A percentile compares a stretch with the other conserved stretches of the same genome.
These are phyloP conservation scores for Acholoe squamosa DNA, from an alignment of 2,888 invertebrate genomes.

Conservation along the genomic window DNA sequence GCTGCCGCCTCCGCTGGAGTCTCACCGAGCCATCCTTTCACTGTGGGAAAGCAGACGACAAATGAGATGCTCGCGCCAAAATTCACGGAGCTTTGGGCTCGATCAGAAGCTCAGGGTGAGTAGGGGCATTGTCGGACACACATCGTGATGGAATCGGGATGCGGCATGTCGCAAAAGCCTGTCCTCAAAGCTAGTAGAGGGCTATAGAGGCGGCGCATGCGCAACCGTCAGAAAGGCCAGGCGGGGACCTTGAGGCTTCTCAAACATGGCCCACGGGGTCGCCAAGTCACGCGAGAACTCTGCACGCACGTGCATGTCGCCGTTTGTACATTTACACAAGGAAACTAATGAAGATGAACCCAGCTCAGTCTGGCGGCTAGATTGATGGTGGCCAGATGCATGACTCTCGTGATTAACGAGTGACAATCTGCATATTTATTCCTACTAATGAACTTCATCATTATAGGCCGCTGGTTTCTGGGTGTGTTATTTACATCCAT, in stretches of 20 bases:
- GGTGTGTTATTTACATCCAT: conserved; percentile 39
- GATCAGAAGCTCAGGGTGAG: not conserved
- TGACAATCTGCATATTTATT: conserved; percentile 53
- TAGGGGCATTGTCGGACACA: not conserved
- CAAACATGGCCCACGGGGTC: conserved; percentile 31
- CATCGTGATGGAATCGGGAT: conserved; percentile 17
- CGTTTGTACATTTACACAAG: conserved; percentile 48
- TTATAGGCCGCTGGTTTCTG: conserved; percentile 23
- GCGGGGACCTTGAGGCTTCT: not conserved
- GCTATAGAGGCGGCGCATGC: conserved; percentile 10
- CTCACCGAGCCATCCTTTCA: not conserved
- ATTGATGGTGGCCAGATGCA: not conserved
- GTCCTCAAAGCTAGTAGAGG: not conserved
- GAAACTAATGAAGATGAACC: conserved; percentile 42
- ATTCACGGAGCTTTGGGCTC: conserved; percentile 1
- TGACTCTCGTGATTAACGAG: conserved; percentile 18
- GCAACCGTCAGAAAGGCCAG: conserved; percentile 10
- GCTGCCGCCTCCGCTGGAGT: too few species aligned
- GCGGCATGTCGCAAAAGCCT: conserved; percentile 33
- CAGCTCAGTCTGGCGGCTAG: conserved; percentile 9
- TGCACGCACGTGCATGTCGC: conserved; percentile 20
- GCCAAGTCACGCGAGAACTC: conserved; percentile 43
- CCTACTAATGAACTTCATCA: conserved; percentile 49
- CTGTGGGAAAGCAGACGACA: conserved; percentile 31
- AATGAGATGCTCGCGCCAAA: conserved; percentile 19